Base-by-base conservation (phyloP, 2,888 invertebrate species). In the Aporophyla nigra region DNA sequence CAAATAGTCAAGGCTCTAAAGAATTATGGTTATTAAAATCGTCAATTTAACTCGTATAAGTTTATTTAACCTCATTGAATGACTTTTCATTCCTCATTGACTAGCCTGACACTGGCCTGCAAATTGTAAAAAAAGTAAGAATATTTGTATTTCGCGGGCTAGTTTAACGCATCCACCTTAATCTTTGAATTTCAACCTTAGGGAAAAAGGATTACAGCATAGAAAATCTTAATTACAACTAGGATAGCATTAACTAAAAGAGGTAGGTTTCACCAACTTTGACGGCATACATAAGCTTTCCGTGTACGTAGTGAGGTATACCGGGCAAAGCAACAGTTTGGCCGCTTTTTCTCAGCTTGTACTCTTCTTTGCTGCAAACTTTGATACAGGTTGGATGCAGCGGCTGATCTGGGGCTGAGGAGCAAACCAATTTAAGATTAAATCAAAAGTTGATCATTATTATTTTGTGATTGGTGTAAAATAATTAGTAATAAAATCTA, bases 351-450 rank as follows among this genome's bases (percentile, higher is more conserved):
- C 87, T 91, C 61, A 93, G 80, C 49, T 92, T 92, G 77, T 90
- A 95, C 69, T 96, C 96, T 80, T 96, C 95, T 87, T 92, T 95
- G 71, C 90, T 92, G 88, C 96, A 96, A 49, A 96, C 94, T 85
- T 93, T 96, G 84, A 96, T 95, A 84, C 96, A 96, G 10, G 95
- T 93, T 0, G 96, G 95, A n/a, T 90, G 83, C n/a, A 96, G 78
- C 2, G 94, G 95, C 0, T 93, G 84, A 75, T 95, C 96, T 96
- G 85, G n/a, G n/a, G 19, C 96, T 96, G 85, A n/a, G 19, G 19
- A 74, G 24, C 19, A 53, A 53, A 9, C 12, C 4, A n/a, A 33
- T 63, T n/a, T 19, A 14, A 70, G 12, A 12, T 5, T 19, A 59
- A 19, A 40, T 68, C 0, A 24, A 7, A 43, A 43, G 14, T 24